A percentile compares a stretch with the other conserved stretches of the same genome.
Conservation (phyloP, 1,140 invertebrate species). For the Physella acuta region DNA sequence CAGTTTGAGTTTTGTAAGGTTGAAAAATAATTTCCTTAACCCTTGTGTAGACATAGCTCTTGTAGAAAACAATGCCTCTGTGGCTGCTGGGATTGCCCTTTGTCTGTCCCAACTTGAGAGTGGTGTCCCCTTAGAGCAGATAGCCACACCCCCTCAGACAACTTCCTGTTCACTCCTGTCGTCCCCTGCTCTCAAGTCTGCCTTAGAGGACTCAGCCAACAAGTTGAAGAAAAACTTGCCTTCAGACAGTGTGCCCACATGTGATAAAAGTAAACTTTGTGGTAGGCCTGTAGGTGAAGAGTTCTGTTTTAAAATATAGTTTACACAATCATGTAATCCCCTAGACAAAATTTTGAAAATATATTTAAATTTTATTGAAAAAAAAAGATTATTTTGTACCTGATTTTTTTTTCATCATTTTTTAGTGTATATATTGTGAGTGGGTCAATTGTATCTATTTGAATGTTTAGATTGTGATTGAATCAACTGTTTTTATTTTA, state of each 20-base stretch:
- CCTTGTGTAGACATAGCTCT: conserved; percentile 76
- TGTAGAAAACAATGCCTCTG: conserved; percentile 60
- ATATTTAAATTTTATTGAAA: no score
- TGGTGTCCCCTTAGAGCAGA: not conserved
- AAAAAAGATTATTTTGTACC: no score
- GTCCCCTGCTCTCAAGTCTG: not conserved
- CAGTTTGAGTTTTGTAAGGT: no score
- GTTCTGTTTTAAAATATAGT: no score
- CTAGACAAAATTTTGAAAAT: no score
- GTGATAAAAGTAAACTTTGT: not conserved
- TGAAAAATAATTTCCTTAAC: no score
- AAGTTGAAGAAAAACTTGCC: not conserved
- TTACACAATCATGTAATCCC: no score
- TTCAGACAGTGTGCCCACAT: not conserved
- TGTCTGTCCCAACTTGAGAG: conserved; percentile 1
- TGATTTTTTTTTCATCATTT: no score
- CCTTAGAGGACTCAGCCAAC: no score
- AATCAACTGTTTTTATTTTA: not conserved
- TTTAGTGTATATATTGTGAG: no score
- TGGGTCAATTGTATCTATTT: no score
- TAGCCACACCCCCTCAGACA: not conserved
- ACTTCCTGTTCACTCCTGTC: not conserved
- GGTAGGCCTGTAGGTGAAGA: conserved; percentile 25
- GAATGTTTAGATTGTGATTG: no score
- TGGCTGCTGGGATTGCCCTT: conserved; percentile 19